Conservation (phyloP, 2,888 invertebrate genomes). For the Leptopilina syphax region DNA sequence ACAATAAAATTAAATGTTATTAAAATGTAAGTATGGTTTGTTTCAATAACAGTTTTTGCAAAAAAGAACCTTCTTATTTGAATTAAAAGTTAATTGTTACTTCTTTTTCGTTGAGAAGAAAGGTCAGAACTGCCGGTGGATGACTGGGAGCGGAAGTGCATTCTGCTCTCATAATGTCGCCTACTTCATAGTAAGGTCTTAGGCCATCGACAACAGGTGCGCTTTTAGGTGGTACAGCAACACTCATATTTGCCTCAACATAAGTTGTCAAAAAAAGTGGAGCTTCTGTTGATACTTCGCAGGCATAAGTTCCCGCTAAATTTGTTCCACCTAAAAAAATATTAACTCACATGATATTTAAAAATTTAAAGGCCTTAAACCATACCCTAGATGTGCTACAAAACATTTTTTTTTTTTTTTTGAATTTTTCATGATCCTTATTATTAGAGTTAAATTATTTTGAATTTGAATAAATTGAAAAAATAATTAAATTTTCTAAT, state of each 20-base stretch:
- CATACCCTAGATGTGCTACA: no score
- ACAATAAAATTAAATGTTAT: no score
- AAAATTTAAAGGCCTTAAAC: no score
- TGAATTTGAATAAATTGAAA: no score
- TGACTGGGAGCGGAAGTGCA: slow-evolving; percentile 73
- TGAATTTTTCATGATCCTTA: no score
- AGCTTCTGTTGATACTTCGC: slow-evolving; percentile 71
- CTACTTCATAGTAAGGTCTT: slow-evolving; percentile 70
- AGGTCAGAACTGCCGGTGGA: slow-evolving; percentile 69
- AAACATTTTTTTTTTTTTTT: no score
- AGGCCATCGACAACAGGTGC: slow-evolving; percentile 69
- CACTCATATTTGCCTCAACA: slow-evolving; percentile 70
- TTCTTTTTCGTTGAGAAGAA: slow-evolving; percentile 71
- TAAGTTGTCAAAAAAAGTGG: slow-evolving; percentile 69
- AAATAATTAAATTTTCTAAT: no score
- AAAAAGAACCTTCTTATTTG: background rate
- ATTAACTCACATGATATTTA: no score
- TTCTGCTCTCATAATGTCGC: slow-evolving; percentile 68
- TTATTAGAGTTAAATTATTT: no score
- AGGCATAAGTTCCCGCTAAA: slow-evolving; percentile 69
- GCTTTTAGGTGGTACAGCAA: slow-evolving; percentile 68
- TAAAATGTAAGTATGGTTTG: no score
- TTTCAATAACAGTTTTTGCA: no score
- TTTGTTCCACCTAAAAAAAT: slow-evolving; percentile 59
- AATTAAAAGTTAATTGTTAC: slow-evolving; percentile 56